Evolutionary conservation across 2,113 vertebrate genomes (phyloP).

Genomic region (Microcebus lehilahytsara): DNA sequence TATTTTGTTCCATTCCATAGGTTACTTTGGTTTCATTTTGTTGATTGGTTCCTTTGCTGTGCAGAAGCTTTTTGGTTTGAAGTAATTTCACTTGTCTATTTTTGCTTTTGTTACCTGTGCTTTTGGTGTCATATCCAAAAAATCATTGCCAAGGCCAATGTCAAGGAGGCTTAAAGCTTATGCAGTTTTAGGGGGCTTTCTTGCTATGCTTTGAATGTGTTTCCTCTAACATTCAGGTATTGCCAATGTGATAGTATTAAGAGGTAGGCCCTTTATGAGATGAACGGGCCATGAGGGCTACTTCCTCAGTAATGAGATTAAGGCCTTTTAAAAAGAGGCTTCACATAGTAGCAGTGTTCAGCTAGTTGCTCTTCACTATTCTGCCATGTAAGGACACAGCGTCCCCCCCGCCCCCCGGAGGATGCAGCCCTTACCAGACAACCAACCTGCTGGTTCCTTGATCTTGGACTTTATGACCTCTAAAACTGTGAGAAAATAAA

Average conservation of each 20-base stretch:
- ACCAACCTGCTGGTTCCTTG: not conserved
- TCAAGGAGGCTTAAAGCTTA: not conserved
- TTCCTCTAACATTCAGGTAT: not conserved
- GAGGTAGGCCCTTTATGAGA: too few relatives aligned
- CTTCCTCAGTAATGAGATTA: not conserved
- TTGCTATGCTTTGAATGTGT: not conserved
- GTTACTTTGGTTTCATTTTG: too few relatives aligned
- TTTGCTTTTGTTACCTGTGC: too few relatives aligned
- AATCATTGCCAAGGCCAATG: not conserved
- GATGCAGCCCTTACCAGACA: not conserved
- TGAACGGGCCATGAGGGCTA: not conserved
- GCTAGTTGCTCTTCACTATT: not conserved
- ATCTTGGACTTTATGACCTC: not conserved
- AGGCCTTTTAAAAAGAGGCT: not conserved
- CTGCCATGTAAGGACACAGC: not conserved
- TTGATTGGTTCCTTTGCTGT: too few relatives aligned
- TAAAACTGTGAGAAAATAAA: not conserved
- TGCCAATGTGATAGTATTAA: not conserved
- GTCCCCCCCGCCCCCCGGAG: not conserved
- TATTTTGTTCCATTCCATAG: too few relatives aligned
- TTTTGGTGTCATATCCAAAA: not conserved
- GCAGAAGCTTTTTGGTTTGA: too few relatives aligned
- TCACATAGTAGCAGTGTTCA: too few relatives aligned
- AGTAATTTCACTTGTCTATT: too few relatives aligned
- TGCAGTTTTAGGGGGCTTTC: not conserved